These are phyloP conservation scores for Drosophila silvestris DNA, from an alignment of 2,888 invertebrate genomes.

Conservation along the genomic window DNA sequence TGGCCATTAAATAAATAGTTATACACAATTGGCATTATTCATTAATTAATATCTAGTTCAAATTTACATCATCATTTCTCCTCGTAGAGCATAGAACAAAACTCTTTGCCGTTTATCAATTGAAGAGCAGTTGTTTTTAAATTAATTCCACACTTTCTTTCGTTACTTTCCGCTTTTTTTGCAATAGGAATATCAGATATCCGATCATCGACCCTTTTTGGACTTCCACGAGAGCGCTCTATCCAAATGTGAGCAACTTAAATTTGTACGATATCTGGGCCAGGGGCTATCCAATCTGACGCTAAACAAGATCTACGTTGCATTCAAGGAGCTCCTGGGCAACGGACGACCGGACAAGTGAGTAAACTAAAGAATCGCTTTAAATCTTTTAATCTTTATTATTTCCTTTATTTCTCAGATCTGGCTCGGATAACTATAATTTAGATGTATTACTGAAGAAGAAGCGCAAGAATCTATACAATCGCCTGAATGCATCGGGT, in stretches of 20 bases:
- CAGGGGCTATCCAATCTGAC: conserved; percentile 85
- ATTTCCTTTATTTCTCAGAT: conserved; percentile 51
- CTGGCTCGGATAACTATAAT: conserved; percentile 82
- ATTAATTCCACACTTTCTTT: conserved; percentile 24
- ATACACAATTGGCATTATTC: conserved; percentile 48
- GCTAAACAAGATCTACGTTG: conserved; percentile 85
- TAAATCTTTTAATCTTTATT: neutral
- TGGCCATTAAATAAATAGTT: conserved; percentile 48
- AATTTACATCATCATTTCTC: conserved; percentile 67
- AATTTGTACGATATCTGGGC: conserved; percentile 85
- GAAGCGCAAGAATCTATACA: conserved; percentile 84
- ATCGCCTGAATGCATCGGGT: conserved; percentile 84
- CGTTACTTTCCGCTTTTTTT: conserved; percentile 5
- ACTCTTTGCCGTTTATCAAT: conserved; percentile 60
- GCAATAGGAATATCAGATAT: conserved; percentile 84
- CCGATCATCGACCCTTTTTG: conserved; percentile 85
- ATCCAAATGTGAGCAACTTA: conserved; percentile 85
- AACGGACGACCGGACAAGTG: conserved; percentile 84
- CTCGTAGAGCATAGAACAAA: conserved; percentile 66
- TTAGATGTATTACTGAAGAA: conserved; percentile 83
- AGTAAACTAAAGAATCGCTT: conserved; percentile 36
- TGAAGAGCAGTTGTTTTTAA: neutral
- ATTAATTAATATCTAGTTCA: conserved; percentile 34
- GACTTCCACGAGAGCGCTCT: conserved; percentile 85
- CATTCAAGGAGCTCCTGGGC: conserved; percentile 84